Percentiles rank a stretch among this genome's conserved stretches.
These are phyloP conservation scores for Neodiprion virginianus DNA, from an alignment of 1,140 invertebrate genomes.

Conservation along the genomic window DNA sequence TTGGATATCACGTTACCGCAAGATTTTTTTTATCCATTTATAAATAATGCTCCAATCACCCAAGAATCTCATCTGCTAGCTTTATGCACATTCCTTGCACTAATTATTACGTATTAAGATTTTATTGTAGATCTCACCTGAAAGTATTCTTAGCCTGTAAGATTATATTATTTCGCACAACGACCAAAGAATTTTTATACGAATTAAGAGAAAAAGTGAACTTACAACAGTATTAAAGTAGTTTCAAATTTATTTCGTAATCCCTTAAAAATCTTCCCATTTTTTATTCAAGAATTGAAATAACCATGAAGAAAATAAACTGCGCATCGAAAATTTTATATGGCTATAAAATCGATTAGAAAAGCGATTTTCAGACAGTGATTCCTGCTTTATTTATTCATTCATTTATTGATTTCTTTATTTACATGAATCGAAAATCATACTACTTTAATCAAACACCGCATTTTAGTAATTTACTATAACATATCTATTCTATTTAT, in stretches of 20 bases:
- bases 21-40: conserved; percentile 78
- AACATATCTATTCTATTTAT: neutral
- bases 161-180: neutral
- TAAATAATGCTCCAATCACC: conserved; percentile 19
- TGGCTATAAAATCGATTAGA: neutral
- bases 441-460: neutral
- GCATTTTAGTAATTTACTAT: neutral
- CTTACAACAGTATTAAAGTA: neutral
- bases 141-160: neutral
- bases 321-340: neutral
- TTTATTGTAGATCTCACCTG: too few species aligned
- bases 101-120: neutral
- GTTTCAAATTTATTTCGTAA: neutral
- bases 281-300: too few species aligned
- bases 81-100: neutral
- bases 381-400: neutral
- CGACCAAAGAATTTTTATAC: neutral
- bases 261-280: too few species aligned
- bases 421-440: conserved; percentile 3
- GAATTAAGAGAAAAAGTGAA: neutral
- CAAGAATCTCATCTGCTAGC: neutral
- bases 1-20: conserved; percentile 69
- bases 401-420: neutral
- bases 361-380: neutral
- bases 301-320: neutral